A percentile compares a stretch with the other conserved stretches of the same genome.
Conservation (phyloP, 1,140 invertebrate species). For the Parapsyche elsis region DNA sequence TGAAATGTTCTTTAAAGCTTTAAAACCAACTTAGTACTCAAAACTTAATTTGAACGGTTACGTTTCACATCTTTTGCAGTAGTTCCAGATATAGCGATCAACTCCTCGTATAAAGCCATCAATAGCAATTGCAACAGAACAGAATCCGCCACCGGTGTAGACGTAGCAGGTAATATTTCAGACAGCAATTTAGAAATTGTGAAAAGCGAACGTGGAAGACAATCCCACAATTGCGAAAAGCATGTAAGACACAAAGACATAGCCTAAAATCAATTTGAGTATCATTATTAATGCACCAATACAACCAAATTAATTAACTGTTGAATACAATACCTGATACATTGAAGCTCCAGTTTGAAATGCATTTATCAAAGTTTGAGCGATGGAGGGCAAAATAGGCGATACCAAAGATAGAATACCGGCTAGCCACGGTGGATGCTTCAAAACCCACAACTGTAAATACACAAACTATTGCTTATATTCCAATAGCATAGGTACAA, state of each 20-base stretch:
- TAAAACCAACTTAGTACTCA: conserved; percentile 49
- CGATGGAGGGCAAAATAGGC: conserved; percentile 71
- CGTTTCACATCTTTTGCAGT: conserved; percentile 64
- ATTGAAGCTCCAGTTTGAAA: conserved; percentile 77
- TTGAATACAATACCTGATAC: conserved; percentile 71
- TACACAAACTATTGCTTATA: background rate
- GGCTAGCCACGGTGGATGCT: conserved; percentile 78
- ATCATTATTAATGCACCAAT: background rate
- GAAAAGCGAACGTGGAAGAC: conserved; percentile 69
- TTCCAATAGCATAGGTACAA: conserved; percentile 34
- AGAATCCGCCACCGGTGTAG: conserved; percentile 73
- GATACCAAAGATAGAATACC: conserved; percentile 73
- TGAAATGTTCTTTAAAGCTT: background rate
- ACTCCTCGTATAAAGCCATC: conserved; percentile 69
- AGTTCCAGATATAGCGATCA: conserved; percentile 65
- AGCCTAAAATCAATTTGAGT: conserved; percentile 60
- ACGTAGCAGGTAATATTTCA: conserved; percentile 73
- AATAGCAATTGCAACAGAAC: conserved; percentile 76
- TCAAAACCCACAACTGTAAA: conserved; percentile 79
- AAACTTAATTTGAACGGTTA: conserved; percentile 30
- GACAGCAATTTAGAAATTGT: conserved; percentile 70
- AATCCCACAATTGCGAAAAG: conserved; percentile 74
- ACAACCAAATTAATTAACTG: background rate
- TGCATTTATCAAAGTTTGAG: conserved; percentile 73
- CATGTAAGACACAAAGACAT: conserved; percentile 78